A percentile compares a stretch with the other conserved stretches of the same genome.
phyloP scores from a whole-genome alignment of 2,113 vertebrate species.

The Melospiza georgiana region DNA sequence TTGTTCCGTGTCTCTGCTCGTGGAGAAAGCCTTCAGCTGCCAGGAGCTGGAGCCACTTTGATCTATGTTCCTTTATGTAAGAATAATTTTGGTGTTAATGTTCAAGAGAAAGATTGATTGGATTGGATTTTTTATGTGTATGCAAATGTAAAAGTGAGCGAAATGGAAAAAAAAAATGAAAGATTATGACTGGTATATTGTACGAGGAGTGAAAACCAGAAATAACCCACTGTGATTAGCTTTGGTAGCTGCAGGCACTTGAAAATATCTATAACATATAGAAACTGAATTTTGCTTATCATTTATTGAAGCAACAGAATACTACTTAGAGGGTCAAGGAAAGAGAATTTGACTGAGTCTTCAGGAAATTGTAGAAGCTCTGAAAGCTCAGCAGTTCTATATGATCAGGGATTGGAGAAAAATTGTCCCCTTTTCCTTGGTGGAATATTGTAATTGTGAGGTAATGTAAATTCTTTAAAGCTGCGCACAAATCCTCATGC shows the following conservation, averaged over 20 bases:
- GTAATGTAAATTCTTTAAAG: background rate
- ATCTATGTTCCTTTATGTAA: background rate
- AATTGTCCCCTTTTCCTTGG: background rate
- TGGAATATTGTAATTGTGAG: background rate
- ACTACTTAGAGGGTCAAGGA: background rate
- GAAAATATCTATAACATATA: background rate
- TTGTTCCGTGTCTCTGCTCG: background rate
- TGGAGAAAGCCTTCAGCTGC: background rate
- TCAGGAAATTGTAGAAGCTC: background rate
- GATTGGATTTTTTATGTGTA: background rate
- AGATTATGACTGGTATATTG: background rate
- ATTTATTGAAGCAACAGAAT: background rate
- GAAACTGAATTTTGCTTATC: background rate
- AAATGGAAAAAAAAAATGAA: background rate
- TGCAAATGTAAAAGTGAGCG: background rate
- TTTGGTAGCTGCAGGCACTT: background rate
- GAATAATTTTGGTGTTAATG: background rate
- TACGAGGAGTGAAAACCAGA: background rate
- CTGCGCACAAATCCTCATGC: background rate
- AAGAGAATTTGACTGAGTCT: background rate
- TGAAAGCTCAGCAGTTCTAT: background rate
- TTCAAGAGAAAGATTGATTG: background rate
- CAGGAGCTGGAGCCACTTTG: background rate
- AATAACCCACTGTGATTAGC: background rate
- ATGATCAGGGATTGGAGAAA: background rate